Base-by-base conservation (phyloP, 2,797 vertebrate genomes). In the Centroberyx gerrardi region DNA sequence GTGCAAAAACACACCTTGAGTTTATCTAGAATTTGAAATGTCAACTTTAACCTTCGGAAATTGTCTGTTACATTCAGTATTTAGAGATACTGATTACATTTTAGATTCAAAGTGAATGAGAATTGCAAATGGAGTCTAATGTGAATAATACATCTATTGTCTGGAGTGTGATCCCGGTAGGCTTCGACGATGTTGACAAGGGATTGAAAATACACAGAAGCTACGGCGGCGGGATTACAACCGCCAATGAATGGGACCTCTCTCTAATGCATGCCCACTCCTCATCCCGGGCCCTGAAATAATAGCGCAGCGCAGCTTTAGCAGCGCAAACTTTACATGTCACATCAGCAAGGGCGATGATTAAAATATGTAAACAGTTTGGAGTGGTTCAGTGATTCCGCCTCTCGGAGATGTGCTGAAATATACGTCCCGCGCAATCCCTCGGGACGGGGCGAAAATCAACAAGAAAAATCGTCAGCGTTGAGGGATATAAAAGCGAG, bases 301-400 rank as follows among this genome's bases (percentile, higher is more conserved):
- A 87, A 87, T 63, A 83, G 72, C 67, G 55, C 64, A 56, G 22
- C 75, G 71, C 55, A 29, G 66, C 64, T 78, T 87, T 48, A 82
- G 65, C 71, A 78, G 68, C 59, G 70, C 74, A 91, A 90, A 91
- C 90, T 87, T 86, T 78, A 85, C 82, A 56, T 75, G 82, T 80
- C 82, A 76, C 85, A 74, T 85, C 71, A 83, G 82, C 76, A 64
- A 3, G 54, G 71, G 81, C 74, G 88, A 91, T 92, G 93, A 94
- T 88, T 89, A 88, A 81, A 78, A 87, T 76, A 68, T 72, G 80
- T 92, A 94, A 95, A 94, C 93, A 93, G 81, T 86, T 86, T 75
- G 58, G 79, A 93, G 84, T 72, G 80, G 79, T 72, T 77, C 62
- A 60, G 76, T 66, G 86, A 84, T 85, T 83, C 76, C 29, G 38